phyloP scores from a whole-genome alignment of 2,113 vertebrate species.

The Platysteira castanea region DNA sequence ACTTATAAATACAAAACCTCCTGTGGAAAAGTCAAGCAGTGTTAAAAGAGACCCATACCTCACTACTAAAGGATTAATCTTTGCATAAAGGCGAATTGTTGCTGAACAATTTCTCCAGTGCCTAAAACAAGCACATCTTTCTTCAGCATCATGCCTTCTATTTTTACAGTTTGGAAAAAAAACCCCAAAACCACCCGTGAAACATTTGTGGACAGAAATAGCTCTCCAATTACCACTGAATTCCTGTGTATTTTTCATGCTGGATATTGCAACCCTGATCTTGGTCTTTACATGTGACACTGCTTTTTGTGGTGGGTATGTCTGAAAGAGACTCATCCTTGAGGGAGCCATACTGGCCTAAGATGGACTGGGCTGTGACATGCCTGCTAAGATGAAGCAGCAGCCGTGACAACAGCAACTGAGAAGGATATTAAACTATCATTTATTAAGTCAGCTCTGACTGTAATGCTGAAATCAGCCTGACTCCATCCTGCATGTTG shows the following conservation, averaged over 20 bases:
- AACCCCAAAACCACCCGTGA: background rate
- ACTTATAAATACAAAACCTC: slow-evolving; percentile 11
- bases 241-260: background rate
- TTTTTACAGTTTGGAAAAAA: background rate
- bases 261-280: background rate
- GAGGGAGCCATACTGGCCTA: background rate
- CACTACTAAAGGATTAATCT: background rate
- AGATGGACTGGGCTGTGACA: background rate
- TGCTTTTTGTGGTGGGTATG: background rate
- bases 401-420: background rate
- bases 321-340: background rate
- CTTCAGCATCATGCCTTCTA: background rate
- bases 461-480: background rate
- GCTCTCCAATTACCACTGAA: background rate
- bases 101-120: background rate
- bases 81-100: slow-evolving; percentile 16
- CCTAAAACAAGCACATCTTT: slow-evolving; percentile 1
- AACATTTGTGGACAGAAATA: background rate
- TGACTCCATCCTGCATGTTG: background rate
- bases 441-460: background rate
- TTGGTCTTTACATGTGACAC: background rate
- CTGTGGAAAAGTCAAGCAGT: slow-evolving; percentile 29
- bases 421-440: background rate
- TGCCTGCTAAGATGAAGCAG: background rate
- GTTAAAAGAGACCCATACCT: background rate